These are phyloP conservation scores for Patiria miniata DNA, from an alignment of 35 echinoderm and acorn worm genomes.

Conservation along the genomic window DNA sequence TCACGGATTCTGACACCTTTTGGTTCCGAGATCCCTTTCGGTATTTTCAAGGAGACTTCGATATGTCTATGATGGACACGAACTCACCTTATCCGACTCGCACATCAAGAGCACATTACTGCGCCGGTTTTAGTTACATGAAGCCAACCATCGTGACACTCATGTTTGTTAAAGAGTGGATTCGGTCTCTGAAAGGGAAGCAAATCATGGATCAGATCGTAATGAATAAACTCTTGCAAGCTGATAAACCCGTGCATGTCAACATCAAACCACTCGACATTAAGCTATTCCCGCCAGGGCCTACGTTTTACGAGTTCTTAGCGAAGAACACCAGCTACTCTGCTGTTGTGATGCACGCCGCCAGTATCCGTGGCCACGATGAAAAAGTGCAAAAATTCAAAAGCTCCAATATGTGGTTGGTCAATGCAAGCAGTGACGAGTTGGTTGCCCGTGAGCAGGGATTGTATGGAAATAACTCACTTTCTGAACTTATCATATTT, in stretches of 20 bases:
- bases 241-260: neutral
- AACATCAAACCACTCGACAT: constrained; percentile 36
- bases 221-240: constrained; percentile 34
- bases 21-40: constrained; percentile 77
- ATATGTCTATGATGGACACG: constrained; percentile 50
- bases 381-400: constrained; percentile 61
- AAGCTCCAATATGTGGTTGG: constrained; percentile 52
- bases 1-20: constrained; percentile 73
- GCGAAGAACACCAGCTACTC: constrained; percentile 20
- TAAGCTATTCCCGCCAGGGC: constrained; percentile 58
- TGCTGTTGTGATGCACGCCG: constrained; percentile 55
- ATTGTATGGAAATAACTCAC: no score
- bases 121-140: constrained; percentile 63
- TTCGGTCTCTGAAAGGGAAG: constrained; percentile 14
- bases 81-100: neutral
- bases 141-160: constrained; percentile 25
- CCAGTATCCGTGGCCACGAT: constrained; percentile 61
- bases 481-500: no score
- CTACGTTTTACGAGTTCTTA: constrained; percentile 36
- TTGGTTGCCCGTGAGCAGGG: no score
- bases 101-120: neutral
- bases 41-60: constrained; percentile 54
- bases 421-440: neutral
- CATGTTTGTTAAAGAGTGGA: constrained; percentile 58
- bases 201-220: constrained; percentile 64